phyloP scores from a whole-genome alignment of 2,797 vertebrate genomes.

The Hydrolagus colliei region DNA sequence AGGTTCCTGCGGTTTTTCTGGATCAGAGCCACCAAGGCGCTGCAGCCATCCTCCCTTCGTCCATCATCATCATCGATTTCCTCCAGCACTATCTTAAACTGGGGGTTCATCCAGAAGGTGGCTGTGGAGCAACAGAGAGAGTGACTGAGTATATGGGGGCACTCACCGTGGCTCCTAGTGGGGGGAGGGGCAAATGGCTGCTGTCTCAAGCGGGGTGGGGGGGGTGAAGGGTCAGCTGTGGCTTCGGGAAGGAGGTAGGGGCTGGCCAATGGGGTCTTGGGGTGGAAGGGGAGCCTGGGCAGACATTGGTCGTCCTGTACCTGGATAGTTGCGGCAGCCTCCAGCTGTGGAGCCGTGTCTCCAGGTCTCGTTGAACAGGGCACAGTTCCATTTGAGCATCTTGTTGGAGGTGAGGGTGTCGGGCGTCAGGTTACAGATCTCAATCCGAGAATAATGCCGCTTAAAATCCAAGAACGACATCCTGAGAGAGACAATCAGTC shows the following conservation, averaged over 20 bases:
- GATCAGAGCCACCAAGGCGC: constrained; percentile 70
- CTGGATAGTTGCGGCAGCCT: constrained; percentile 72
- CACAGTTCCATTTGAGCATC: constrained; percentile 66
- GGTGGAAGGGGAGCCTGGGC: background rate
- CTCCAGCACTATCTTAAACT: constrained; percentile 68
- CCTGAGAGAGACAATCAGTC: constrained; percentile 49
- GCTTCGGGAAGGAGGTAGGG: background rate
- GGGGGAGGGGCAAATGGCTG: background rate
- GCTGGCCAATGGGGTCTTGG: background rate
- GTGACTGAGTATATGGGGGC: background rate
- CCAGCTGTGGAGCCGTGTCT: constrained; percentile 66
- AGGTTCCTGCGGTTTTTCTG: constrained; percentile 73
- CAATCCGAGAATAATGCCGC: constrained; percentile 69
- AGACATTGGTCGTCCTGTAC: constrained; percentile 46
- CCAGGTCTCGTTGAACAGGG: constrained; percentile 68
- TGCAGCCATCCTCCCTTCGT: constrained; percentile 55
- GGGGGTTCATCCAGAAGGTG: constrained; percentile 81
- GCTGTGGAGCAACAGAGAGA: constrained; percentile 45
- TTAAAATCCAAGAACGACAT: constrained; percentile 78
- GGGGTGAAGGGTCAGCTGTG: too few species aligned
- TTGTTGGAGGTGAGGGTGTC: constrained; percentile 62
- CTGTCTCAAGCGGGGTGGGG: too few species aligned
- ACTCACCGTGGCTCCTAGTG: background rate
- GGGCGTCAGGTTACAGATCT: constrained; percentile 77
- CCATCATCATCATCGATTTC: constrained; percentile 62